Conservation (phyloP, 2,888 invertebrate species). For the Nasonovia ribisnigri region DNA sequence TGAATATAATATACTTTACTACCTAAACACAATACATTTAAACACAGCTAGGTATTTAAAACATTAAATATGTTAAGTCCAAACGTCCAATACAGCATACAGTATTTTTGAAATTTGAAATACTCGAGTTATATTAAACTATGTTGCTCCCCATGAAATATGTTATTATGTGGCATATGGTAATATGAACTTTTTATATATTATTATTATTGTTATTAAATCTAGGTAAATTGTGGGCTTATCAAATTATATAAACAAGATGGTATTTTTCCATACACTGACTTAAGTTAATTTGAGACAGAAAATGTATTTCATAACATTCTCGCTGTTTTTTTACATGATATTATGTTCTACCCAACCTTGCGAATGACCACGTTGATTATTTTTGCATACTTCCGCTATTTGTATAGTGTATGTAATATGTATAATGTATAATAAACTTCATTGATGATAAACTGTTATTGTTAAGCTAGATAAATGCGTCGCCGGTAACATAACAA, state of each 20-base stretch:
- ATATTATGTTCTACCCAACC: constrained; percentile 2
- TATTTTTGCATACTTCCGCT: constrained; percentile 45
- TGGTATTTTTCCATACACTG: constrained; percentile 6
- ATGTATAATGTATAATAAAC: not conserved
- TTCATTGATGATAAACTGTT: constrained; percentile 33
- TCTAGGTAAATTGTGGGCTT: not conserved
- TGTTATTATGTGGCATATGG: not conserved
- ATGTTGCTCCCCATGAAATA: not conserved
- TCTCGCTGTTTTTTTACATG: constrained; percentile 25
- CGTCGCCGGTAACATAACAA: not conserved
- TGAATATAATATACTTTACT: no score
- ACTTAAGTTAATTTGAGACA: constrained; percentile 23
- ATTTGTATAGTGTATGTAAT: constrained; percentile 22
- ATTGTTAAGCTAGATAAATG: constrained; percentile 16
- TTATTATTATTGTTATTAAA: not conserved
- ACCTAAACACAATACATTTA: no score
- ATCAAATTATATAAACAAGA: constrained; percentile 53
- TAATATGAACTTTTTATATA: not conserved
- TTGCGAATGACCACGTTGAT: constrained; percentile 45
- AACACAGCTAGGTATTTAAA: not conserved
- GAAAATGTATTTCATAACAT: constrained; percentile 49
- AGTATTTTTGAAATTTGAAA: not conserved
- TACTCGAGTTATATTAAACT: not conserved
- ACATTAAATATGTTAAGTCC: not conserved
- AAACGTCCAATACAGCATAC: not conserved